Conservation (phyloP, 2,888 invertebrate species). For the Choreutis nemorana region DNA sequence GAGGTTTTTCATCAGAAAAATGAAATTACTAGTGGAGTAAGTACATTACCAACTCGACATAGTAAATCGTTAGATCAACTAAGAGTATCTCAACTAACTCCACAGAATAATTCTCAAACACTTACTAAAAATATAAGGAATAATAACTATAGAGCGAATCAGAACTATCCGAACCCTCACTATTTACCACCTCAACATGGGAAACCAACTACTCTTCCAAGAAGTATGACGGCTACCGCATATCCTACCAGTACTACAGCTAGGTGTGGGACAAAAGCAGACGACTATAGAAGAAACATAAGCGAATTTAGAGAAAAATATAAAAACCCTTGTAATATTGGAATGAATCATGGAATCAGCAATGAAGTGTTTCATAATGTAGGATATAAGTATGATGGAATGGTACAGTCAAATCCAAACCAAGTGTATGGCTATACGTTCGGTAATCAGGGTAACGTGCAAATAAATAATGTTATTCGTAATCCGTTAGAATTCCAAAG, state of each 20-base stretch:
- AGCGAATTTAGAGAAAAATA: slow-evolving; percentile 71
- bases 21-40: slow-evolving; percentile 54
- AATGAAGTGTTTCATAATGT: slow-evolving; percentile 56
- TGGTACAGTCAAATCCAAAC: slow-evolving; percentile 45
- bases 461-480: slow-evolving; percentile 58
- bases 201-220: slow-evolving; percentile 57
- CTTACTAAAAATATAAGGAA: slow-evolving; percentile 40
- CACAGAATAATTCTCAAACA: slow-evolving; percentile 31
- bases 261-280: slow-evolving; percentile 48
- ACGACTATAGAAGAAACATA: slow-evolving; percentile 68
- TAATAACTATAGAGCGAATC: slow-evolving; percentile 36
- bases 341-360: slow-evolving; percentile 35
- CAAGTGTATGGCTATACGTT: slow-evolving; percentile 61
- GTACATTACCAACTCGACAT: slow-evolving; percentile 74
- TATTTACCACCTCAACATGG: slow-evolving; percentile 44
- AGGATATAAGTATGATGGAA: slow-evolving; percentile 53
- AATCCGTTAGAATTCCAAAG: slow-evolving; percentile 66
- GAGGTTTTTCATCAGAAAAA: slow-evolving; percentile 43
- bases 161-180: slow-evolving; percentile 51
- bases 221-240: slow-evolving; percentile 54
- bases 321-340: slow-evolving; percentile 60
- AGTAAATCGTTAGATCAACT: slow-evolving; percentile 85
- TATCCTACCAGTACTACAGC: slow-evolving; percentile 53
- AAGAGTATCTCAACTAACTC: slow-evolving; percentile 61
- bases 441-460: slow-evolving; percentile 64